phyloP scores from a whole-genome alignment of 2,113 vertebrate genomes.

The Pelobates fuscus region DNA sequence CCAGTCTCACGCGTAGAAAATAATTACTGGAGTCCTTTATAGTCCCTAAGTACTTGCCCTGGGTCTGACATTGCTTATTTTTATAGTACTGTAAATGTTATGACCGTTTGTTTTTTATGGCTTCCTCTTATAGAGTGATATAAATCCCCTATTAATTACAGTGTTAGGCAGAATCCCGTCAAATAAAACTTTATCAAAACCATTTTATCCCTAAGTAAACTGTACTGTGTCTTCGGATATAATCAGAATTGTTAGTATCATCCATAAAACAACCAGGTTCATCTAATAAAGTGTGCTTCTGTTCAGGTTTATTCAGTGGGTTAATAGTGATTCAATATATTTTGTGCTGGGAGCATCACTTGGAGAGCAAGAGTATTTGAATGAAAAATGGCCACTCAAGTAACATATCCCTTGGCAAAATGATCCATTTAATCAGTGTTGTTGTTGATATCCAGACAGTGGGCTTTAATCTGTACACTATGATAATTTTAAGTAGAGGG shows the following conservation, averaged over 20 bases:
- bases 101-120: conserved; percentile 23
- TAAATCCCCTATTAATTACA: conserved; percentile 20
- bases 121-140: conserved; percentile 13
- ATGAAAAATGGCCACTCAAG: conserved; percentile 75
- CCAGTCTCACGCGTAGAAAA: background rate
- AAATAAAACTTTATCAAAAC: conserved; percentile 54
- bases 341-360: conserved; percentile 73
- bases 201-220: conserved; percentile 63
- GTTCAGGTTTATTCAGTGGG: conserved; percentile 65
- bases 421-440: conserved; percentile 80
- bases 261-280: conserved; percentile 62
- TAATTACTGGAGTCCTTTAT: conserved; percentile 28
- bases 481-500: conserved; percentile 75
- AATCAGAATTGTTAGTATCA: conserved; percentile 63
- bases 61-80: conserved; percentile 13
- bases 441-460: conserved; percentile 88
- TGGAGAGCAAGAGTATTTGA: conserved; percentile 68
- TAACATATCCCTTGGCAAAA: conserved; percentile 73
- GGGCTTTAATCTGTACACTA: conserved; percentile 82
- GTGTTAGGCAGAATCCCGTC: conserved; percentile 55
- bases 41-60: conserved; percentile 11
- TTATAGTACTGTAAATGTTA: conserved; percentile 19
- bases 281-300: conserved; percentile 64
- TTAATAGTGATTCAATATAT: conserved; percentile 77
- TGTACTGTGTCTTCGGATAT: conserved; percentile 52